Conservation (phyloP, 2,797 vertebrate genomes). For the Premnoplex brunnescens region DNA sequence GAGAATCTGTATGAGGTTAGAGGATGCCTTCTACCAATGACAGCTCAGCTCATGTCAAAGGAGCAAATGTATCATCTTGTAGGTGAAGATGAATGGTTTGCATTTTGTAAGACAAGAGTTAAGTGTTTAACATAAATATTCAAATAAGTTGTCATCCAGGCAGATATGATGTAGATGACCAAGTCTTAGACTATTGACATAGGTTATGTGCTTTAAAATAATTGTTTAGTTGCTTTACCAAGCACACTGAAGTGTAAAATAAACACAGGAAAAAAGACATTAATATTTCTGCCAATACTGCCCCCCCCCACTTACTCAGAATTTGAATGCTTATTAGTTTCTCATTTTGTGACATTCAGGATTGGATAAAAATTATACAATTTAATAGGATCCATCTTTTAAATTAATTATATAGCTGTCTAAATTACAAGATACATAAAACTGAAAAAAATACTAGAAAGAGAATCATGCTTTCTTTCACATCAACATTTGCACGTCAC, state of each 20-base stretch:
- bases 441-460: neutral
- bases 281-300: neutral
- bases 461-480: neutral
- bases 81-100: neutral
- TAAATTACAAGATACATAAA: neutral
- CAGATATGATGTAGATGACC: neutral
- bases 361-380: neutral
- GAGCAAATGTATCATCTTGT: neutral
- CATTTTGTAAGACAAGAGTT: neutral
- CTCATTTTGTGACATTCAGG: neutral
- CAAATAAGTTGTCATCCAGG: neutral
- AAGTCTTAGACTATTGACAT: neutral
- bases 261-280: neutral
- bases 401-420: neutral
- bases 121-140: neutral
- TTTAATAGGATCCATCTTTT: neutral
- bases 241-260: neutral
- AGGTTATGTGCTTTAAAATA: neutral
- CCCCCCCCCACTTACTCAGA: neutral
- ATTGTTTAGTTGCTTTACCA: neutral
- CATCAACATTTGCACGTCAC: neutral
- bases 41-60: neutral
- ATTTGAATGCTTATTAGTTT: neutral
- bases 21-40: neutral
- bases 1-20: neutral